Evolutionary conservation across 2,113 vertebrate species (phyloP), one percentile per base, ranked within the genome.

Genomic region (Gavialis gangeticus): DNA sequence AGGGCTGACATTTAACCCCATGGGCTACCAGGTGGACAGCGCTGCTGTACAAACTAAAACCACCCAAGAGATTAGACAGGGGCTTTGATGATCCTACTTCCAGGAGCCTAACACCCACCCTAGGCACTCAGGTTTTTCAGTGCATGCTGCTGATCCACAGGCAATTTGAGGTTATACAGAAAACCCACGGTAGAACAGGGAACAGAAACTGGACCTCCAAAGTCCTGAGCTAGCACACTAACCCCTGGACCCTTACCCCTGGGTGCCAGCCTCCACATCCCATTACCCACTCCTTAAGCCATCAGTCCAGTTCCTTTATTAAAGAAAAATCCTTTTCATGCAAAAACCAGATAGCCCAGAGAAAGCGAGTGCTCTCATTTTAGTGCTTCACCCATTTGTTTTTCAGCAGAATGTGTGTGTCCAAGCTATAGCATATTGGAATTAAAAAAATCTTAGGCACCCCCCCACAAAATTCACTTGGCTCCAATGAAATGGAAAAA

Each of bases 401-500:
- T 63, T 21, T 25, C 67, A 30, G 15, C n/a, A 27, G 28, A 24
- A n/a, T 57, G 60, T 76, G 22, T 66, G n/a, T 46, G 55, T 85
- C 82, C 60, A 75, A 67, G 25, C 58, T 75, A 64, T 66, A 30
- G 37, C 19, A 37, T 34, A n/a, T 73, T 37, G 34, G 34, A 37
- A 46, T 46, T 66, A 83, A 84, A 79, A 79, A 63, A 30, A 14
- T 57, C 78, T 63, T 57, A 34, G 37, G 15, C 75, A 89, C 60
- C 37, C 88, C 79, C 88, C 75, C 82, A 91, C 76, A 85, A 85
- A 76, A 80, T 30, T 85, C 24, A 34, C 77, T 82, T 82, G 79
- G 84, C 79, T 88, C 46, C 46, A 82, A 83, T 79, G 76, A 83
- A 57, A 84, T 82, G 81, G 79, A 88, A 83, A 64, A 88, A 88